phyloP scores from a whole-genome alignment of 2,888 invertebrate genomes.

The Lasiommata megera region DNA sequence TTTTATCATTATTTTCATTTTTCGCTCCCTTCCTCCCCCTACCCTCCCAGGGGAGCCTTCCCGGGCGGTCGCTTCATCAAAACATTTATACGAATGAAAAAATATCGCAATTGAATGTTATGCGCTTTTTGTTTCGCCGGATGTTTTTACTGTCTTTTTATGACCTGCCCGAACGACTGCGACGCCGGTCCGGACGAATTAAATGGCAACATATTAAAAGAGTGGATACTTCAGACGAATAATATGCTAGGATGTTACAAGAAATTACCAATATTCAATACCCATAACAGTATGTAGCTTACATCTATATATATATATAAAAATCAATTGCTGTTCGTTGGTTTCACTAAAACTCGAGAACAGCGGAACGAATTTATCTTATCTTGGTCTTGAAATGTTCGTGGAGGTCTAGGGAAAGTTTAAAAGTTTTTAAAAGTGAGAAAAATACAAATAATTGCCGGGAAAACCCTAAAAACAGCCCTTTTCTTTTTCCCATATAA shows the following conservation, averaged over 20 bases:
- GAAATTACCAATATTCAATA: too few species aligned
- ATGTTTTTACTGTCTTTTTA: constrained; percentile 27
- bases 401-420: too few species aligned
- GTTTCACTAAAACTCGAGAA: too few species aligned
- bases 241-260: neutral
- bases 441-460: too few species aligned
- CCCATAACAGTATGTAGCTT: too few species aligned
- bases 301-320: too few species aligned
- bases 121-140: constrained; percentile 32
- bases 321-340: too few species aligned
- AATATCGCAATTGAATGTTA: constrained; percentile 41
- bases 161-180: neutral
- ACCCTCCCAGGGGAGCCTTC: constrained; percentile 34
- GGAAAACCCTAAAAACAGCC: too few species aligned
- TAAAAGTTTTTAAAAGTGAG: too few species aligned
- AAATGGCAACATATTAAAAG: neutral
- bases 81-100: constrained; percentile 51
- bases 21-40: constrained; percentile 26
- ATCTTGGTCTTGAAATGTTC: too few species aligned
- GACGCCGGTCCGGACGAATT: neutral
- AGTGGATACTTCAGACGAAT: neutral
- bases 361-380: too few species aligned
- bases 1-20: constrained; percentile 66
- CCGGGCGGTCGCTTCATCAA: constrained; percentile 53
- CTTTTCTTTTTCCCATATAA: too few species aligned